A percentile compares a stretch with the other conserved stretches of the same genome.
Evolutionary conservation across 92 coral and sea anemone genomes (phyloP).

Genomic region (Epizoanthus ramosus): DNA sequence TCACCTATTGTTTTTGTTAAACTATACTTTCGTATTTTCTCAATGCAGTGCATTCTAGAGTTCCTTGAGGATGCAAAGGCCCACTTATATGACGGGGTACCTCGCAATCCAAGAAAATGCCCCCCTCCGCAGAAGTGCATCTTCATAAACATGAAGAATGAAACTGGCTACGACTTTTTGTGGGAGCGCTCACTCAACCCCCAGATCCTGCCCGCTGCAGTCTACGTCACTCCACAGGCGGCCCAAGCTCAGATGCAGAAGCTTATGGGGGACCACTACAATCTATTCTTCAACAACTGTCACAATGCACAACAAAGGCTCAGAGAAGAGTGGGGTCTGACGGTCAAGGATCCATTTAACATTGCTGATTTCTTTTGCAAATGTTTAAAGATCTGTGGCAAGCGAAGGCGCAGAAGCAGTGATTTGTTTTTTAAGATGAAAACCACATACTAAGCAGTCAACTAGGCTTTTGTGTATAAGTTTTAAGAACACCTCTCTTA

Average conservation of each 20-base stretch:
- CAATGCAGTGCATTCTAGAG: conserved; percentile 8
- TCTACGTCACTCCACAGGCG: background rate
- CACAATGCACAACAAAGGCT: conserved; percentile 17
- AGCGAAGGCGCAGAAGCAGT: background rate
- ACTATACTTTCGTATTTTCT: background rate
- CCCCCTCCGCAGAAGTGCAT: background rate
- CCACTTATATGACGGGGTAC: conserved; percentile 6
- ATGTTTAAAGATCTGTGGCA: conserved; percentile 12
- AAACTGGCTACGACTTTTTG: background rate
- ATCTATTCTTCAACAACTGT: conserved; percentile 2
- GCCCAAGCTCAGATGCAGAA: conserved; percentile 6
- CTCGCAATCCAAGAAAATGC: background rate
- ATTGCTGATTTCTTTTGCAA: background rate
- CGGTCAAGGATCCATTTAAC: conserved; percentile 6
- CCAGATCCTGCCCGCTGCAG: background rate
- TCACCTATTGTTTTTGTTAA: too few species aligned
- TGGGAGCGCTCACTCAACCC: conserved; percentile 9
- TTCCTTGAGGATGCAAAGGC: background rate
- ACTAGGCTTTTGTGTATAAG: too few species aligned
- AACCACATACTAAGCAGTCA: too few species aligned
- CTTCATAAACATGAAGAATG: background rate
- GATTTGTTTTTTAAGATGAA: too few species aligned
- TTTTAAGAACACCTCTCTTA: too few species aligned
- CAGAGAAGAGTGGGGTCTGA: conserved; percentile 18
- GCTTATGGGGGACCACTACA: conserved; percentile 5